phyloP scores from a whole-genome alignment of 2,113 vertebrate genomes.

The Ahaetulla prasina region DNA sequence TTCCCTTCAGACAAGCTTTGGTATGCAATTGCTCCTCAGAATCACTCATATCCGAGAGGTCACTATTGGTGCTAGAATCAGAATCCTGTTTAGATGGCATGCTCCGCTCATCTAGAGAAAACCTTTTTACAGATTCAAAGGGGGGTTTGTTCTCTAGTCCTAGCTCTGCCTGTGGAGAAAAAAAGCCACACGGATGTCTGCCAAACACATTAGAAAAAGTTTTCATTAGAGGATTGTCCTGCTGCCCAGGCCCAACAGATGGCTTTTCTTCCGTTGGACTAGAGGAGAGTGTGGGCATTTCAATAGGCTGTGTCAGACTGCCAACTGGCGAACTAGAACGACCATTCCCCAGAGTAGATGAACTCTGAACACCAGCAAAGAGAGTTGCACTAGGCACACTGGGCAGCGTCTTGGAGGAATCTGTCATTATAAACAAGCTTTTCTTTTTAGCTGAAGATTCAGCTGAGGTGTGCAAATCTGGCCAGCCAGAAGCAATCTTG shows the following conservation, averaged over 20 bases:
- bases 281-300: conserved; percentile 81
- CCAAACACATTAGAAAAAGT: conserved; percentile 77
- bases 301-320: conserved; percentile 73
- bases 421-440: conserved; percentile 86
- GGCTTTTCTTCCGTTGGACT: conserved; percentile 80
- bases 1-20: conserved; percentile 78
- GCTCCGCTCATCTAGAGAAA: conserved; percentile 88
- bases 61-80: conserved; percentile 93
- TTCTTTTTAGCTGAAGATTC: conserved; percentile 76
- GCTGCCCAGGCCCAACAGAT: conserved; percentile 64
- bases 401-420: conserved; percentile 84
- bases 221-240: conserved; percentile 76
- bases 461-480: conserved; percentile 63
- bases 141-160: conserved; percentile 73
- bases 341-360: conserved; percentile 71
- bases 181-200: conserved; percentile 77
- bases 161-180: conserved; percentile 71
- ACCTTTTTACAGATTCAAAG: conserved; percentile 90
- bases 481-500: conserved; percentile 68
- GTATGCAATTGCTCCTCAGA: conserved; percentile 86
- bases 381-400: conserved; percentile 72
- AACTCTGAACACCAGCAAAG: conserved; percentile 71
- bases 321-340: conserved; percentile 73
- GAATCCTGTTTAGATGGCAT: conserved; percentile 88
- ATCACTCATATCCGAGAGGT: conserved; percentile 94